Conservation (phyloP, 2,113 vertebrate species). For the Aegotheles bennettii region DNA sequence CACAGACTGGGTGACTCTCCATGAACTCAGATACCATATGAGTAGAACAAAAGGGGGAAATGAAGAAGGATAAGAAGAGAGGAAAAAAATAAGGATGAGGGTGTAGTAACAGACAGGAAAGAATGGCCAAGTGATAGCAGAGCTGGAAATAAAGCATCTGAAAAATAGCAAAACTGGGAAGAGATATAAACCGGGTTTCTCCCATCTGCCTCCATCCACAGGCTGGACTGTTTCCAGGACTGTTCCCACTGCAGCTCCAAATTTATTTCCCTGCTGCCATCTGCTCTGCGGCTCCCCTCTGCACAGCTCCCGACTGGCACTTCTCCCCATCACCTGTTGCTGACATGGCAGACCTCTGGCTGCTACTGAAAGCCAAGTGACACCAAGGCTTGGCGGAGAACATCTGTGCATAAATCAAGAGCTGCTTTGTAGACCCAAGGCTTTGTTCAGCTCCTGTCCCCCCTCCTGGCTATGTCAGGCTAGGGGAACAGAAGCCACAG, state of each 20-base stretch:
- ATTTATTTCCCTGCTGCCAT: slow-evolving; percentile 63
- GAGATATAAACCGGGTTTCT: neutral
- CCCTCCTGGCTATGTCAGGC: neutral
- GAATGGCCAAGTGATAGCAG: neutral
- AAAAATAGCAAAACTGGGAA: neutral
- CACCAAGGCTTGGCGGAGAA: neutral
- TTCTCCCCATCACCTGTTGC: slow-evolving; percentile 63
- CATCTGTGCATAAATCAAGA: neutral
- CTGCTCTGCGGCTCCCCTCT: slow-evolving; percentile 52
- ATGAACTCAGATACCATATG: neutral
- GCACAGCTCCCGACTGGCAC: slow-evolving; percentile 28
- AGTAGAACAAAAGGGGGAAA: neutral
- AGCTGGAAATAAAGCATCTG: neutral
- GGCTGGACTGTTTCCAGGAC: slow-evolving; percentile 43
- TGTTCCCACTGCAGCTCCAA: slow-evolving; percentile 58
- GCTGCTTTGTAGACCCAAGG: neutral
- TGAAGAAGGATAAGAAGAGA: neutral
- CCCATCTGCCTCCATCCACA: neutral
- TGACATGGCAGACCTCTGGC: slow-evolving; percentile 36
- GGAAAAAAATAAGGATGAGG: neutral
- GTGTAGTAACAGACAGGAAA: neutral
- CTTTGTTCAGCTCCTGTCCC: neutral
- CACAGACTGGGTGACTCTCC: neutral
- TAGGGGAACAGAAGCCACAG: neutral
- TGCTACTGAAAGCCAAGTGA: slow-evolving; percentile 8